Conservation (phyloP, 92 coral and sea anemone genomes). For the Pocillopora meandrina region DNA sequence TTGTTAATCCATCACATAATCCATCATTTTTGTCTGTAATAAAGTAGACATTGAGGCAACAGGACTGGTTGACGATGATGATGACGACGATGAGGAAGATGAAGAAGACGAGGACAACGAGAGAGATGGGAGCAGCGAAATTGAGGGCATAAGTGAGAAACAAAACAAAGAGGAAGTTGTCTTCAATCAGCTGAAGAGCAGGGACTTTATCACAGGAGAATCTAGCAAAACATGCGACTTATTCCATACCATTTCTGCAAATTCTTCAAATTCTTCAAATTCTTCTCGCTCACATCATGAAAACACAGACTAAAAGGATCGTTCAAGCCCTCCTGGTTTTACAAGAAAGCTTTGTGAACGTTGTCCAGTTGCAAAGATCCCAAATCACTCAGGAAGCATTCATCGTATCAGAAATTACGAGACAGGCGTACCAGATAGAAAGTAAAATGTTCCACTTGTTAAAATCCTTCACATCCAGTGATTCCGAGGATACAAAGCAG, state of each 20-base stretch:
- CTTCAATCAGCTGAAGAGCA: slow-evolving; percentile 45
- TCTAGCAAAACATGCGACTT: slow-evolving; percentile 24
- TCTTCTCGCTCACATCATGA: slow-evolving; percentile 42
- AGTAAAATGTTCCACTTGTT: slow-evolving; percentile 3
- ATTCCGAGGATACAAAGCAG: background rate
- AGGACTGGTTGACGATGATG: slow-evolving; percentile 31
- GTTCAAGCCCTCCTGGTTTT: slow-evolving; percentile 42
- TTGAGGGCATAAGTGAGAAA: background rate
- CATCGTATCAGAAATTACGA: slow-evolving; percentile 8
- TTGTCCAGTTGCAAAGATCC: slow-evolving; percentile 35
- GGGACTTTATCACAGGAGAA: slow-evolving; percentile 20
- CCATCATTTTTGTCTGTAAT: slow-evolving; percentile 63
- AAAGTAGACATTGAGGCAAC: slow-evolving; percentile 46
- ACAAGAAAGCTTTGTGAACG: slow-evolving; percentile 44
- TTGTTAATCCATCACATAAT: too few relatives aligned
- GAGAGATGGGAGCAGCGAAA: background rate
- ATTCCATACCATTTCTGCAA: slow-evolving; percentile 73
- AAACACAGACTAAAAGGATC: slow-evolving; percentile 43
- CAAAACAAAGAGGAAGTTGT: slow-evolving; percentile 39
- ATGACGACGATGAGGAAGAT: slow-evolving; percentile 30
- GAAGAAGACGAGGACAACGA: slow-evolving; percentile 16
- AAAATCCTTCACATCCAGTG: background rate
- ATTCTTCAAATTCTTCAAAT: slow-evolving; percentile 36
- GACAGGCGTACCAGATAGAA: slow-evolving; percentile 22
- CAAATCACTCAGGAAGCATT: slow-evolving; percentile 12